Evolutionary conservation across 2,888 invertebrate genomes (phyloP), one percentile per base, ranked within the genome.

Genomic region (Elaeidobius kamerunicus): DNA sequence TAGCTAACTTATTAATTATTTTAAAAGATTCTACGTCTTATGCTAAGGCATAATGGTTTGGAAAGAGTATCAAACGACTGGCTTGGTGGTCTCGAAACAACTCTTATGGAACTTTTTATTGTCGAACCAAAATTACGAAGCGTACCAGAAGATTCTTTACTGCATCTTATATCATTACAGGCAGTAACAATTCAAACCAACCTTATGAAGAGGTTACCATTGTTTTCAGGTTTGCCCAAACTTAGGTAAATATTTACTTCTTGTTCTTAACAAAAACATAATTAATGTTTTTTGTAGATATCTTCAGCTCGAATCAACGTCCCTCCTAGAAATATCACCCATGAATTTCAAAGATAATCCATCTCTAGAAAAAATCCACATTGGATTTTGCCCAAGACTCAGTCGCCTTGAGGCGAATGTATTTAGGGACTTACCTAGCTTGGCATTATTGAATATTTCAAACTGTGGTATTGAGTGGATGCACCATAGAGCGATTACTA

Each of bases 141-240:
- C 61, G 75, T 91, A 42, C 91, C 91, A 0, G 78, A 84, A 1
- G 91, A 91, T 69, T 87, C 88, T 62, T 73, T 92, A 39, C 79
- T 82, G 58, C 84, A 85, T 63, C 74, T 91, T 63, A 81, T 82
- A 62, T 83, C 84, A 59, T 76, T 91, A 46, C 86, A 91, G 76
- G 92, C 92, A 2, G 79, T 91, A 34, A 91, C 92, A 1, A 78
- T 92, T 62, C 87, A 90, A 70, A 86, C 87, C 6, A 84, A 85
- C 54, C 79, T 81, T 58, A 75, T 91, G 57, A 88, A 88, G 68
- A 78, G 88, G 57, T 74, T 89, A 58, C 91, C 91, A 0, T 75
- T 81, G 47, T 84, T 91, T 64, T 80, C 83, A 1, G 84, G 84
- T 4, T 75, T 88, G 55, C 78, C 83, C 7, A 84, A 84, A 65